These are phyloP conservation scores for Drosophila falleni DNA, from an alignment of 2,888 invertebrate genomes.

Conservation along the genomic window DNA sequence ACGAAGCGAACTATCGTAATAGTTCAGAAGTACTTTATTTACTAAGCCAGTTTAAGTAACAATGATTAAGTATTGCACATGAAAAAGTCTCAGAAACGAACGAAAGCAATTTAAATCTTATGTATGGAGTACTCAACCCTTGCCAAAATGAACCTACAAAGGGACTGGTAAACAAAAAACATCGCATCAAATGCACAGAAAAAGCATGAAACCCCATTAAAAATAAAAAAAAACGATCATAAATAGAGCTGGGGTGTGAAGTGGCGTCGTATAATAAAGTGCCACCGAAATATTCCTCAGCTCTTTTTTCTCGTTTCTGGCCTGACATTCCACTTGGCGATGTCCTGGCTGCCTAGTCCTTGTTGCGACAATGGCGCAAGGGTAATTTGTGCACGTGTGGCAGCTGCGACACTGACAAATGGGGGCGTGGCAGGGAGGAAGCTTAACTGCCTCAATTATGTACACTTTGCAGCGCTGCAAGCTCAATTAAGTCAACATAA, in stretches of 20 bases:
- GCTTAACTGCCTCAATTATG: slow-evolving; percentile 46
- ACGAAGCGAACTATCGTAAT: no score
- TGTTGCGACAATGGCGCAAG: slow-evolving; percentile 31
- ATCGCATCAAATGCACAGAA: slow-evolving; percentile 7
- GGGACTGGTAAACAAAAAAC: not conserved
- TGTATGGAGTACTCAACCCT: not conserved
- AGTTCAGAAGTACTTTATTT: no score
- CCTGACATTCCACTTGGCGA: slow-evolving; percentile 70
- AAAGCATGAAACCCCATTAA: not conserved
- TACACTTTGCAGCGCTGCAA: slow-evolving; percentile 63
- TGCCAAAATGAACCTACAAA: not conserved
- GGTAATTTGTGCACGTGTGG: slow-evolving; percentile 76
- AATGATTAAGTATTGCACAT: not conserved
- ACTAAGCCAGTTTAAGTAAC: not conserved
- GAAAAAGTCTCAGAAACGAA: not conserved
- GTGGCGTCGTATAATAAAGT: slow-evolving; percentile 40
- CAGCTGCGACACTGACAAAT: not conserved
- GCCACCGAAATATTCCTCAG: slow-evolving; percentile 47
- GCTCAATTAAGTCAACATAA: slow-evolving; percentile 76
- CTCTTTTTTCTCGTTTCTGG: slow-evolving; percentile 28
- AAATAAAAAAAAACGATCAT: not conserved
- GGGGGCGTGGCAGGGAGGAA: not conserved
- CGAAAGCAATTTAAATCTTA: not conserved
- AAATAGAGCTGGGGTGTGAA: not conserved
- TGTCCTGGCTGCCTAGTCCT: slow-evolving; percentile 42